Evolutionary conservation across 2,888 invertebrate genomes (phyloP).

Genomic region (Tupiocoris notatus): DNA sequence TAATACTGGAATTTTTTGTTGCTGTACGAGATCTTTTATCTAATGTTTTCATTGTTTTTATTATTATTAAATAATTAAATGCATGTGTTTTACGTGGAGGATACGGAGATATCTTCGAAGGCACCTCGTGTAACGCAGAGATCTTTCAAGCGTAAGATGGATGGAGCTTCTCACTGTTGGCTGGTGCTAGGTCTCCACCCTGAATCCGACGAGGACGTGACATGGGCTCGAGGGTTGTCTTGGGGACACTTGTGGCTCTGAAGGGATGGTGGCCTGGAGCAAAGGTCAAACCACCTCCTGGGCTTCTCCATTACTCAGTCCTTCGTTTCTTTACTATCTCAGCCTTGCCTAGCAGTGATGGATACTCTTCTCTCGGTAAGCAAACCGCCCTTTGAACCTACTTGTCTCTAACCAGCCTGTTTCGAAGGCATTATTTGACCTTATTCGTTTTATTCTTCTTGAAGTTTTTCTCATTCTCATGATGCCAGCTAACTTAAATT

Average conservation of each 20-base stretch:
- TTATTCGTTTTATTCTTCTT: too few relatives aligned
- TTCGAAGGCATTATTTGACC: too few relatives aligned
- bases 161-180: background rate
- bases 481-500: too few relatives aligned
- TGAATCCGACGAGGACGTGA: background rate
- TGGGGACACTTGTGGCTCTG: conserved; percentile 19
- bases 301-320: conserved; percentile 16
- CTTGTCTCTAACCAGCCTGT: too few relatives aligned
- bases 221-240: background rate
- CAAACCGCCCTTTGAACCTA: conserved; percentile 26
- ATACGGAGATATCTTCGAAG: background rate
- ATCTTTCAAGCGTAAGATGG: background rate
- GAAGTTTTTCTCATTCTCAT: too few relatives aligned
- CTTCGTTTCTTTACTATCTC: conserved; percentile 8
- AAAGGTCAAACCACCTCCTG: conserved; percentile 16
- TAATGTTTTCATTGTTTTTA: too few relatives aligned
- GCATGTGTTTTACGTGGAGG: too few relatives aligned
- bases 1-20: too few relatives aligned
- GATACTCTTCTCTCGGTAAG: conserved; percentile 1
- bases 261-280: conserved; percentile 4
- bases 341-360: conserved; percentile 7
- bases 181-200: background rate
- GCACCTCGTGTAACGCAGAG: background rate
- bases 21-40: too few relatives aligned
- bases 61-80: too few relatives aligned